These are phyloP conservation scores for Cylas formicarius DNA, from an alignment of 1,140 invertebrate genomes.

Conservation along the genomic window DNA sequence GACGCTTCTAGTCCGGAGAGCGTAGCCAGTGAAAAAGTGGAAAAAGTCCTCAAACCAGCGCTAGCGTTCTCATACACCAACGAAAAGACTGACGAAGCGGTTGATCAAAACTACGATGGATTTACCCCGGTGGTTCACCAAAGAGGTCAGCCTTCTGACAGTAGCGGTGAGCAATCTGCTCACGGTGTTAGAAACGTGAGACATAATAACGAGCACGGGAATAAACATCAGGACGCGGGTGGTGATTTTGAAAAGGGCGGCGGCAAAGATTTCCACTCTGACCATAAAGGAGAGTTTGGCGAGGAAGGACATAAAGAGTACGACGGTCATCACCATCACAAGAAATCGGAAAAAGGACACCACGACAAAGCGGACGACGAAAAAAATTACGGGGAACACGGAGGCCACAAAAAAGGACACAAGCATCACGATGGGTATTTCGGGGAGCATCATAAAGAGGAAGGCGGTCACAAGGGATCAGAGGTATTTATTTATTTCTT, in stretches of 20 bases:
- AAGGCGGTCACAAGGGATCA: constrained; percentile 54
- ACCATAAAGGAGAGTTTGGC: constrained; percentile 50
- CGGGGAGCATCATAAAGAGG: constrained; percentile 55
- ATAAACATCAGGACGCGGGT: too few species aligned
- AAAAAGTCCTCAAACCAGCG: constrained; percentile 27
- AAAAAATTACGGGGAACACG: constrained; percentile 54
- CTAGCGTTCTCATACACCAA: constrained; percentile 30
- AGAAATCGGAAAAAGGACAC: constrained; percentile 58
- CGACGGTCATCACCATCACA: constrained; percentile 52
- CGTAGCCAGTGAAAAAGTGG: constrained; percentile 28
- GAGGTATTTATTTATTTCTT: constrained; percentile 19
- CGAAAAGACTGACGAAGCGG: constrained; percentile 12
- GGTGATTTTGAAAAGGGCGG: constrained; percentile 43
- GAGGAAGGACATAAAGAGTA: constrained; percentile 51
- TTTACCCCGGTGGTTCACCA: too few species aligned
- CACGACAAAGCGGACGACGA: constrained; percentile 57
- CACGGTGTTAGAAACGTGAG: too few species aligned
- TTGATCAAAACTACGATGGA: too few species aligned
- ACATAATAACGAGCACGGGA: too few species aligned
- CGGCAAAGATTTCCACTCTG: constrained; percentile 46
- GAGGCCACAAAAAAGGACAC: constrained; percentile 56
- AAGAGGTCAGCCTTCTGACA: too few species aligned
- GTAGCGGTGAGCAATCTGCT: too few species aligned
- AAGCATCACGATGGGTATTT: constrained; percentile 60
- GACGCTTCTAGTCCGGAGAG: constrained; percentile 14